A percentile compares a stretch with the other conserved stretches of the same genome.
These are phyloP conservation scores for Leptinotarsa tumamoca DNA, from an alignment of 2,888 invertebrate genomes.

Conservation along the genomic window DNA sequence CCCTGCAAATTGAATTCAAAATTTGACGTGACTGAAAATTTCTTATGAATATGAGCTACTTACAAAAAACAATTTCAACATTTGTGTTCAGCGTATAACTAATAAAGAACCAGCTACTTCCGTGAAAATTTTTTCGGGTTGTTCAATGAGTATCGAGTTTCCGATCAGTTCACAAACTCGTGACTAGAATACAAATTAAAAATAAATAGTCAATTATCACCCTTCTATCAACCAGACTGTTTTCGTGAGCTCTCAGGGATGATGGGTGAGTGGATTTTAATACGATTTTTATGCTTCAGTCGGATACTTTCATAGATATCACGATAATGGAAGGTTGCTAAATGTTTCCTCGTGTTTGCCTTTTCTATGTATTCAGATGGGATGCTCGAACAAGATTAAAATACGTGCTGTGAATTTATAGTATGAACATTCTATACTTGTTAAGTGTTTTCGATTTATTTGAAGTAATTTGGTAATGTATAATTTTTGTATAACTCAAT, in stretches of 20 bases:
- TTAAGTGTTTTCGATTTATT: not conserved
- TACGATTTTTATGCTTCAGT: not conserved
- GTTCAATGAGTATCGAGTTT: not conserved
- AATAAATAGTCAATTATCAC: conserved; percentile 6
- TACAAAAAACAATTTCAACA: too few species aligned
- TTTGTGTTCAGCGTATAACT: too few species aligned
- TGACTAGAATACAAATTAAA: not conserved
- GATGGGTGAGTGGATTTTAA: conserved; percentile 1
- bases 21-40: too few species aligned
- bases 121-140: too few species aligned
- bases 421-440: not conserved
- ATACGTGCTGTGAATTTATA: not conserved
- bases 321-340: not conserved
- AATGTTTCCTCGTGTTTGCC: conserved; percentile 2
- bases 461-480: not conserved
- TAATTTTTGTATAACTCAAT: too few species aligned
- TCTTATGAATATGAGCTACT: too few species aligned
- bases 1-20: too few species aligned
- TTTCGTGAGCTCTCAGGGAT: not conserved
- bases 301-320: not conserved
- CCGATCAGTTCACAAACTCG: not conserved
- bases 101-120: too few species aligned
- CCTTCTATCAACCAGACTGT: conserved; percentile 2
- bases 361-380: not conserved
- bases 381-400: not conserved